Evolutionary conservation across 2,113 vertebrate species (phyloP), one percentile per base, ranked within the genome.

Genomic region (Rhodinocichla rosea): DNA sequence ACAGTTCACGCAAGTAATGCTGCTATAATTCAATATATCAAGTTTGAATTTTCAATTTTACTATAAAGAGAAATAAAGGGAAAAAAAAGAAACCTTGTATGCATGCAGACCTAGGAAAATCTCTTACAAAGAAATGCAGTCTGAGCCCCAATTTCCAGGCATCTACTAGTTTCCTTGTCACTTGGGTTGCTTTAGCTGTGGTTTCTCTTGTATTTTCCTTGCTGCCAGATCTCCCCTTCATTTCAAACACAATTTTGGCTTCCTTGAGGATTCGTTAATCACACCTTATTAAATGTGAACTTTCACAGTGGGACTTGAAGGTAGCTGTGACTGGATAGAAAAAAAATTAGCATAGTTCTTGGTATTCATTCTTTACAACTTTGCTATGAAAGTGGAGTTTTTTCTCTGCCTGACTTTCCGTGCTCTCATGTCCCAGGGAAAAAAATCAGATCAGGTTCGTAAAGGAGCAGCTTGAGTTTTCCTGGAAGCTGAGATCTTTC

Each of bases 211-310:
- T 71, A 75, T 96, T 95, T 94, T 90, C 76, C 83, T 83, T 81
- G 49, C 85, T 96, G 88, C 63, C 90, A 96, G 76, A 90, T 96
- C 92, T 93, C 76, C 42, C 74, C 42, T 84, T 91, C 92, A 40
- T 93, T 96, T 93, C 82, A 86, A 95, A 90, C 78, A 42, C 19
- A 52, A 49, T 96, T 95, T 96, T 93, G 94, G 94, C 95, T 96
- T 96, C 90, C 93, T 93, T 30, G 49, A 94, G 73, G 62, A 90
- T 96, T 96, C 1, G 88, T 96, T 95, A 93, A 93, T 95, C 93
- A 87, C 93, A 96, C 94, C 93, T 95, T 96, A 96, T 97, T 96
- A 97, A 96, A 97, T 75, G 86, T 92, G 92, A 96, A 95, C 93
- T 94, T 96, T 95, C 92, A 84, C 94, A 96, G 93, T 95, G 90